Base-by-base conservation (phyloP, 1,140 invertebrate genomes). In the Chironomus striatipennis region DNA sequence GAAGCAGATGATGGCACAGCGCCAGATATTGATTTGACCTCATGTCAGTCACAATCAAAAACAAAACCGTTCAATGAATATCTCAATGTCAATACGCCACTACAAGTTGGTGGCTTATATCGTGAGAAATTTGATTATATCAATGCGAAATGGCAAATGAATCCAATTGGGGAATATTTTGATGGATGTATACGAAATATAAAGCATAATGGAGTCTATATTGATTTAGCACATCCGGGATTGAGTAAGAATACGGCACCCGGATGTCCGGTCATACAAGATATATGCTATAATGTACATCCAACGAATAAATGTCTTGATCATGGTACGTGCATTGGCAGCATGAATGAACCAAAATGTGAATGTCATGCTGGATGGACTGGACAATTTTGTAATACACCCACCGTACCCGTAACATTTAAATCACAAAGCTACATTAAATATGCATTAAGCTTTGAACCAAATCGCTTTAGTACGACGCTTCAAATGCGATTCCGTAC, bases 111-210 rank as follows among this genome's bases (percentile, higher is more conserved):
- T 20, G 90, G 90, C 0, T 81, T 87, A 34, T 83, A 85, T 77
- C 80, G 86, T 74, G 83, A 86, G 73, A 83, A 84, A 42, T 84
- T 84, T 43, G 86, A 87, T 78, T 84, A 85, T 24, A 81, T 81
- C 1, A 80, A 84, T 12, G 88, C 86, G 74, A 79, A 83, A 10
- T 86, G 83, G 84, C 80, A 80, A 73, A 83, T 84, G 74, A 84
- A 87, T 20, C 87, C 87, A 21, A 80, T 81, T 73, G 86, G 82
- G 6, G 83, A 83, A 77, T 85, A 83, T 1, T 91, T 90, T 79
- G 84, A 86, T 76, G 90, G 90, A 3, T 91, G 90, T 81, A 87
- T 91, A 43, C 85, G 86, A 74, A 90, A 91, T 77, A 80, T 91
- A 2, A 81, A 89, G 47, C 89, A 90, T 78, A 90, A 91, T 78